Base-by-base conservation (phyloP, 2,888 invertebrate species). In the Patella ulyssiponensis region DNA sequence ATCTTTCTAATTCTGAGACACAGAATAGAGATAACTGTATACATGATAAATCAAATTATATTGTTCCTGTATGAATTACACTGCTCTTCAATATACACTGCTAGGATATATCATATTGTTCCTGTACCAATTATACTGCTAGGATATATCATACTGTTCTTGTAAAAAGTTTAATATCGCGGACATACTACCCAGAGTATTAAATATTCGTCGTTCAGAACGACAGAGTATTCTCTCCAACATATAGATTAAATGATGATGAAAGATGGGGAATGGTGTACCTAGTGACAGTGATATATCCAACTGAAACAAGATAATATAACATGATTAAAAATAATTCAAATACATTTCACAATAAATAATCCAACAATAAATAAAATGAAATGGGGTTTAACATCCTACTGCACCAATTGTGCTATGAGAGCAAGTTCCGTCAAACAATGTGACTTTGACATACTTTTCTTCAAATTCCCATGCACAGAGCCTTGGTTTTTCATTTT, bases 221-320 rank as follows among this genome's bases (percentile, higher is more conserved):
- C 95, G 95, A 0, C 94, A 93, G 85, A 98, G 93, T 64, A 95
- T 90, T 91, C 95, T 95, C 87, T 97, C 97, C 87, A 97, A 93
- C 99, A 99, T 99, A 91, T 97, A 98, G 74, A 97, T 96, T 81
- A 99, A 94, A 92, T 99, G 99, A 91, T 98, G 98, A 92, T 99
- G 99, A 88, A 98, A 97, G 89, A 95, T 95, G 84, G 96, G 95
- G 91, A 96, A 98, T 74, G 94, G 94, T 77, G 96, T 94, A 77
- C 95, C 94, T 81, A 93, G 92, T 44, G 94, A 93, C 70, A 93
- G 89, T 79, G 93, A 90, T 1, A 93, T 93, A 71, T 94, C 85
- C 33, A 92, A 80, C 91, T 92, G 85, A 51, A 85, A 85, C 7
- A 44, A 44, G 7, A 33, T 33, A 33, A 33, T 78, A 74, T 71